phyloP scores from a whole-genome alignment of 2,797 vertebrate genomes.

The Hemibagrus guttatus region DNA sequence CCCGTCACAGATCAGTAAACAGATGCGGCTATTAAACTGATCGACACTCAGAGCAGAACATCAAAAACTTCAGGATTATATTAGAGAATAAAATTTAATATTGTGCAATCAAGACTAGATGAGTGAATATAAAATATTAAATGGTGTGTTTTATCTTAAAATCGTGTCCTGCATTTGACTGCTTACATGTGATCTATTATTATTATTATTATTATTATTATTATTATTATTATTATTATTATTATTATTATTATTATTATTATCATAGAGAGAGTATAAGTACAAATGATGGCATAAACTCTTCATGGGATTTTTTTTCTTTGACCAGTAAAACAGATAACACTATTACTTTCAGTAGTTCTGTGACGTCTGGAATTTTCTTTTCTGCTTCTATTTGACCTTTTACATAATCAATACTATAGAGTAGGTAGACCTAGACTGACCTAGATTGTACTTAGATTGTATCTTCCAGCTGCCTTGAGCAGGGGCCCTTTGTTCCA shows the following conservation, averaged over 20 bases:
- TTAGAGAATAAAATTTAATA: neutral
- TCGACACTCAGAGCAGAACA: neutral
- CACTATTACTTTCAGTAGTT: neutral
- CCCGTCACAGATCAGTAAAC: neutral
- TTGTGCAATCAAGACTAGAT: neutral
- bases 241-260: neutral
- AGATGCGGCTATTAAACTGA: neutral
- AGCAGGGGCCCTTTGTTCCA: constrained; percentile 52
- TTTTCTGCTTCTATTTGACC: constrained; percentile 14
- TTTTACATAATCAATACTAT: constrained; percentile 36
- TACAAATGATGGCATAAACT: neutral
- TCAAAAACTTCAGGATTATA: neutral
- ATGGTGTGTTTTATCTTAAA: neutral
- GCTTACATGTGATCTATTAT: neutral
- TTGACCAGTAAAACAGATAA: neutral
- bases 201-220: neutral
- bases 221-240: neutral
- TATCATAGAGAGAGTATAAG: neutral
- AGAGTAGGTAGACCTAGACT: neutral
- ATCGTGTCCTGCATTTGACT: neutral
- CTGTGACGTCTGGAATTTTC: neutral
- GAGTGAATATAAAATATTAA: neutral
- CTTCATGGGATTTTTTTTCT: neutral
- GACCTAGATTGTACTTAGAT: constrained; percentile 36
- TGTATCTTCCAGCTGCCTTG: constrained; percentile 42